These are phyloP conservation scores for Bubo blakistoni DNA, from an alignment of 2,113 vertebrate species.

Conservation along the genomic window DNA sequence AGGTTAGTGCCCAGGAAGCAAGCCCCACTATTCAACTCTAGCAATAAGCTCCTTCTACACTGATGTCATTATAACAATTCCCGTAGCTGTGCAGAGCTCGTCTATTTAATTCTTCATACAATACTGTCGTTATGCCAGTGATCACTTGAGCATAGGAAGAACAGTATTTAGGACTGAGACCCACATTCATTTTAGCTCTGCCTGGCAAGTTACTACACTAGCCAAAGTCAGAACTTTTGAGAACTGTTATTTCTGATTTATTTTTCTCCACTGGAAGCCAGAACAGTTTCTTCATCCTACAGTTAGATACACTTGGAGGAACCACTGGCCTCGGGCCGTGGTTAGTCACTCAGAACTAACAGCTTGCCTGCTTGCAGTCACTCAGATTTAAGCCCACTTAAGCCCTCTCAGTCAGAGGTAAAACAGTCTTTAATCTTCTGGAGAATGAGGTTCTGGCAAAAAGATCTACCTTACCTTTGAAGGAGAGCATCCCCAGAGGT, in stretches of 20 bases:
- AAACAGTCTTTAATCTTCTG: neutral
- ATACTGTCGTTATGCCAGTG: conserved; percentile 14
- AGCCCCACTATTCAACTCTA: neutral
- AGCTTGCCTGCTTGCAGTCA: neutral
- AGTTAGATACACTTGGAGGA: neutral
- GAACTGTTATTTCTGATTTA: neutral
- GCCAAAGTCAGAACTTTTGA: neutral
- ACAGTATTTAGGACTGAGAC: neutral
- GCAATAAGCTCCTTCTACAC: conserved; percentile 21
- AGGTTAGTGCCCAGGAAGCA: conserved; percentile 42
- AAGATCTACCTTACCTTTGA: neutral
- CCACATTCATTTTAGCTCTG: neutral
- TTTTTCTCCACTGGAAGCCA: neutral
- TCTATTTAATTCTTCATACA: conserved; percentile 18
- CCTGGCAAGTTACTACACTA: neutral
- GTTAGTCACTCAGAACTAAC: neutral
- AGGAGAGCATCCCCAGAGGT: neutral
- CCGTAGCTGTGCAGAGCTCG: neutral
- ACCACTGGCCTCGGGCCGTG: neutral
- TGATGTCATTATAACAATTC: conserved; percentile 19
- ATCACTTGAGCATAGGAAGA: neutral
- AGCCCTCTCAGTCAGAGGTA: neutral
- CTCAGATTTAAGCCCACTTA: neutral
- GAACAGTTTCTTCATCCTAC: neutral
- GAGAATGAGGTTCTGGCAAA: neutral